Conservation (phyloP, 2,797 vertebrate species). For the Garrulus glandarius region DNA sequence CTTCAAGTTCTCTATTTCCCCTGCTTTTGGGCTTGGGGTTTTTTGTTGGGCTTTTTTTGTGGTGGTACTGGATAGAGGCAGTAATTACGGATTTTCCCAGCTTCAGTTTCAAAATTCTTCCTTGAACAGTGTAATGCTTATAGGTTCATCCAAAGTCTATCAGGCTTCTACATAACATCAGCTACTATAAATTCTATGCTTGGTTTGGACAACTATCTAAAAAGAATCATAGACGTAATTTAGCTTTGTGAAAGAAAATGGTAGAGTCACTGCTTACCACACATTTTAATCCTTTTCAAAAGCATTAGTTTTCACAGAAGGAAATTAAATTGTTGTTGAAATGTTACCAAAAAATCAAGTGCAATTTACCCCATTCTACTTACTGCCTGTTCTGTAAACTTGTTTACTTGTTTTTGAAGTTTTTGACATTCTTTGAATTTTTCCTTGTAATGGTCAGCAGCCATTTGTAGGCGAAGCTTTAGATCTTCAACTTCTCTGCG, state of each 20-base stretch:
- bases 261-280: neutral
- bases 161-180: neutral
- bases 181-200: neutral
- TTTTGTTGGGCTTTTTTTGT: neutral
- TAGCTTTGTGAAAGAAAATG: neutral
- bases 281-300: neutral
- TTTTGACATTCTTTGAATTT: conserved; percentile 98
- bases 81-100: neutral
- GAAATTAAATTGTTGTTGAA: neutral
- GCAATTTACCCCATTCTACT: conserved; percentile 55
- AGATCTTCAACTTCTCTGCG: conserved; percentile 97
- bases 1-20: neutral
- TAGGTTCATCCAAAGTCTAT: neutral
- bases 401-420: conserved; percentile 93
- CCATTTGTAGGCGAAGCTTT: conserved; percentile 97
- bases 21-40: neutral
- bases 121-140: neutral
- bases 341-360: neutral
- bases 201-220: neutral
- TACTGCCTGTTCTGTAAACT: conserved; percentile 89
- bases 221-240: neutral
- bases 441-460: conserved; percentile 98
- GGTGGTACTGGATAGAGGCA: neutral
- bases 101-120: neutral
- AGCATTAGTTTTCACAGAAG: neutral